Evolutionary conservation across 2,888 invertebrate genomes (phyloP).

Genomic region (Apodemia hepburni): DNA sequence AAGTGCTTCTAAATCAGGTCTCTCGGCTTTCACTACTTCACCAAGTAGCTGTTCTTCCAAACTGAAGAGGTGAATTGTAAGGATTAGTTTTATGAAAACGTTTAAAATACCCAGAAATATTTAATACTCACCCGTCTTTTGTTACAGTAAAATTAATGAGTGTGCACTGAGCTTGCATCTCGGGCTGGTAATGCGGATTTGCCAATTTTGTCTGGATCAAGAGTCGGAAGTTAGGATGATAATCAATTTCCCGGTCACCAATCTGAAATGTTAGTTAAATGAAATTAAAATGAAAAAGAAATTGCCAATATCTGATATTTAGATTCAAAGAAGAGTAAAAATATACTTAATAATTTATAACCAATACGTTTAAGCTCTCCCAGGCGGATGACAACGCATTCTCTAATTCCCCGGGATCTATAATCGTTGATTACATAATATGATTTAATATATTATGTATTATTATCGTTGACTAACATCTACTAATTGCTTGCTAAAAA

Average conservation of each 20-base stretch:
- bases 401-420: too few relatives aligned
- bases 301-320: too few relatives aligned
- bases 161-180: conserved; percentile 97
- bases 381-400: too few relatives aligned
- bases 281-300: too few relatives aligned
- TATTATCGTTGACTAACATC: too few relatives aligned
- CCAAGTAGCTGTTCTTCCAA: conserved; percentile 96
- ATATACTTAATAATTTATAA: not conserved
- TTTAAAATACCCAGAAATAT: conserved; percentile 8
- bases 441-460: too few relatives aligned
- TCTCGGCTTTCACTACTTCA: conserved; percentile 95
- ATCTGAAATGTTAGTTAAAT: conserved; percentile 82
- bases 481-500: too few relatives aligned
- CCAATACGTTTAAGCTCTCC: too few relatives aligned
- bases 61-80: conserved; percentile 41
- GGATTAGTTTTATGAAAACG: not conserved
- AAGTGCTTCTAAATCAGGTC: conserved; percentile 93
- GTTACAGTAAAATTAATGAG: conserved; percentile 98
- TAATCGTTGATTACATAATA: too few relatives aligned
- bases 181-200: conserved; percentile 97
- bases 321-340: not conserved
- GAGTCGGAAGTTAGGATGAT: conserved; percentile 88
- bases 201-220: conserved; percentile 96
- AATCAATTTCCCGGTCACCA: conserved; percentile 96
- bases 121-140: conserved; percentile 83